phyloP scores from a whole-genome alignment of 2,888 invertebrate species.

The Diaphora mendica region DNA sequence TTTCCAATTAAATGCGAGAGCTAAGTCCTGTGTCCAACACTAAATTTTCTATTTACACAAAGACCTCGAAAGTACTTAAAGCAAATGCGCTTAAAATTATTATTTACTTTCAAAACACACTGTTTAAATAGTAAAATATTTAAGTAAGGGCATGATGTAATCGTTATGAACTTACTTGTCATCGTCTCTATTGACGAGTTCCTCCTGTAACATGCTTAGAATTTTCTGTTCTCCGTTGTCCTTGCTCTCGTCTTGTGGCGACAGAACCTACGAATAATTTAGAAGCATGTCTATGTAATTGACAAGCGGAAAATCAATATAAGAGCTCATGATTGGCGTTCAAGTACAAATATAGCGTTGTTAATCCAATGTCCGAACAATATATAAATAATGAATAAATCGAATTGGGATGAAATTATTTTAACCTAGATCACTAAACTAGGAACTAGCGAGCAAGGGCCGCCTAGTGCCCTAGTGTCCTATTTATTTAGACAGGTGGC shows the following conservation, averaged over 20 bases:
- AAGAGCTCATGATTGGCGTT: conserved; percentile 55
- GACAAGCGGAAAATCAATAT: conserved; percentile 70
- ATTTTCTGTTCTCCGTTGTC: conserved; percentile 91
- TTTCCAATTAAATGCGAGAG: no score
- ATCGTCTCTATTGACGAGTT: conserved; percentile 94
- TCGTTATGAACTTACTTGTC: conserved; percentile 88
- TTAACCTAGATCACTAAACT: conserved; percentile 57
- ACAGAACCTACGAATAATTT: conserved; percentile 82
- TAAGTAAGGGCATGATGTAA: background rate
- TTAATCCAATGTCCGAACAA: conserved; percentile 35
- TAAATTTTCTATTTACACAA: no score
- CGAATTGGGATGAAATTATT: conserved; percentile 52
- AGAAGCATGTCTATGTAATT: conserved; percentile 78
- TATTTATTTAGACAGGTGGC: conserved; percentile 68
- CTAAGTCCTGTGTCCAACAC: background rate
- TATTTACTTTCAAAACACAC: background rate
- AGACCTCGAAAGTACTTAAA: no score
- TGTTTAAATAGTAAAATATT: background rate
- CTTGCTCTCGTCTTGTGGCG: conserved; percentile 80
- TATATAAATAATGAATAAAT: conserved; percentile 44
- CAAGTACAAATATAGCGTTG: conserved; percentile 30
- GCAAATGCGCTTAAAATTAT: no score
- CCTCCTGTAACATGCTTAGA: conserved; percentile 91
- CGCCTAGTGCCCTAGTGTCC: conserved; percentile 76
- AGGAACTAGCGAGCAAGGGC: conserved; percentile 64